These are phyloP conservation scores for Agapostemon virescens DNA, from an alignment of 2,888 invertebrate species.

Conservation along the genomic window DNA sequence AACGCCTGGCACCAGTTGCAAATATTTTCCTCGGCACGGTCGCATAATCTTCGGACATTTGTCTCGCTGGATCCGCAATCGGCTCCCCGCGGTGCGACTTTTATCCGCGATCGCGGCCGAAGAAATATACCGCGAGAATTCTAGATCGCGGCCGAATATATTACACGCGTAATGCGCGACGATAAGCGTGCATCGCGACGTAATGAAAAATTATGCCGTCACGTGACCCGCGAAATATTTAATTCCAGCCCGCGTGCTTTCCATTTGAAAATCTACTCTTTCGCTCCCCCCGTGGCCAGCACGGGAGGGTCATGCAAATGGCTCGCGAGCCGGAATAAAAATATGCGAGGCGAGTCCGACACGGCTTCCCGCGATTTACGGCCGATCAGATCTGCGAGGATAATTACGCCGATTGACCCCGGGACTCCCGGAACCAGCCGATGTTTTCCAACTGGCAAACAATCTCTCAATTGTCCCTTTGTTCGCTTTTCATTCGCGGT, in stretches of 20 bases:
- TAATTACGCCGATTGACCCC: conserved; percentile 21
- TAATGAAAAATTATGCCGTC: conserved; percentile 44
- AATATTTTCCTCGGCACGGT: neutral
- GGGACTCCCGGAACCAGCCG: neutral
- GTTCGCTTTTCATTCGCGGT: neutral
- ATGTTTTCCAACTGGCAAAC: conserved; percentile 6
- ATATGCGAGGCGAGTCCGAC: conserved; percentile 1
- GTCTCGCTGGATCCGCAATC: conserved; percentile 1
- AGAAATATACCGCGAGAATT: conserved; percentile 25
- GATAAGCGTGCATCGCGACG: conserved; percentile 37
- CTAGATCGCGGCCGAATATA: conserved; percentile 10
- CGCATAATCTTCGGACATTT: neutral
- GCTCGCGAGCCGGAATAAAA: conserved; percentile 9
- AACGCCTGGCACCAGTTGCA: too few species aligned
- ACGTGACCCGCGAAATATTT: conserved; percentile 45
- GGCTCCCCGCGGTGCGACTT: conserved; percentile 16
- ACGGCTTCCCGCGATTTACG: conserved; percentile 20
- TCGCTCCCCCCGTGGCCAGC: neutral
- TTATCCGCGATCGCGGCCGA: neutral
- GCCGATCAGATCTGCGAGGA: neutral
- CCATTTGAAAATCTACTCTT: neutral
- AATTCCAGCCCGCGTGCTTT: neutral
- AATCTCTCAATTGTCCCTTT: conserved; percentile 2
- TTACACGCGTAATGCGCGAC: conserved; percentile 16
- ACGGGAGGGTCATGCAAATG: neutral